Evolutionary conservation across 1,140 invertebrate genomes (phyloP).

Genomic region (Pinna nobilis): DNA sequence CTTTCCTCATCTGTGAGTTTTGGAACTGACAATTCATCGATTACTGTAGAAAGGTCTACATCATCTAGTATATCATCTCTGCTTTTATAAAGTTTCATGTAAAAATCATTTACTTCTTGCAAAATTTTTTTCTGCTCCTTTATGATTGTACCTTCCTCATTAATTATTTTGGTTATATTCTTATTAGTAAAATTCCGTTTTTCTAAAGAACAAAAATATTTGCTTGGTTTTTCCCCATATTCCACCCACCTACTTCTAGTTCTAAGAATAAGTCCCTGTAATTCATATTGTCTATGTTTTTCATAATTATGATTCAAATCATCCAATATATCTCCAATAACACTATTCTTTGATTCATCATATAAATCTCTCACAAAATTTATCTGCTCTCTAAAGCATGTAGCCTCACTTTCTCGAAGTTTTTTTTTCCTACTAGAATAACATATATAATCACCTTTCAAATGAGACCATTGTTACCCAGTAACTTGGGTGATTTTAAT

Average conservation of each 20-base stretch:
- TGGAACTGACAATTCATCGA: background rate
- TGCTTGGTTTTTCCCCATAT: conserved; percentile 5
- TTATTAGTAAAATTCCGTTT: conserved; percentile 9
- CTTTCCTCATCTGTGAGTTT: background rate
- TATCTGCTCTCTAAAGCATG: too few relatives aligned
- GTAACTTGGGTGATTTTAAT: too few relatives aligned
- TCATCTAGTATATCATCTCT: background rate
- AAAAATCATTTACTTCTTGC: background rate
- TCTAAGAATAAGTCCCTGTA: background rate
- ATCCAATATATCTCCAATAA: too few relatives aligned
- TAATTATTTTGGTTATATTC: background rate
- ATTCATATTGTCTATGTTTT: too few relatives aligned
- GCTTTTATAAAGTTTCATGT: conserved; percentile 4
- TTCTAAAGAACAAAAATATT: conserved; percentile 10
- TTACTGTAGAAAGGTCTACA: background rate
- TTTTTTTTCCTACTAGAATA: too few relatives aligned
- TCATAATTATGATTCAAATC: too few relatives aligned
- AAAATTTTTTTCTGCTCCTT: background rate
- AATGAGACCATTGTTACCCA: too few relatives aligned
- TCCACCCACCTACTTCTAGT: background rate
- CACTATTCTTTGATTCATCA: too few relatives aligned
- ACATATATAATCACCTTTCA: too few relatives aligned
- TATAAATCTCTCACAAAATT: too few relatives aligned
- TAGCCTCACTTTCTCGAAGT: too few relatives aligned
- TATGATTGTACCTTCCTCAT: background rate